Evolutionary conservation across 1,140 invertebrate genomes (phyloP).

Genomic region (Condylostylus longicornis): DNA sequence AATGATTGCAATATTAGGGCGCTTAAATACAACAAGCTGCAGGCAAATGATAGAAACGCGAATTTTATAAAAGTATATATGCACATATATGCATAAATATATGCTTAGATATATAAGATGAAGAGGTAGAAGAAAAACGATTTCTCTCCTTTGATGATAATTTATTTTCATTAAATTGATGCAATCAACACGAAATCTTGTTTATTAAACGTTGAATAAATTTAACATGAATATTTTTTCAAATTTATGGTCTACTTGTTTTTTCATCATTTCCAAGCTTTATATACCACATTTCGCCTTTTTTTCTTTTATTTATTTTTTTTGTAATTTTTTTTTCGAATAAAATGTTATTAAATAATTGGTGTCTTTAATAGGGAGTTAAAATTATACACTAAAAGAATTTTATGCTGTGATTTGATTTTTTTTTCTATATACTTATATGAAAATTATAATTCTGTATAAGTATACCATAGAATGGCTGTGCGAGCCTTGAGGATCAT

Average conservation of each 20-base stretch:
- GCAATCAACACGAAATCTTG: constrained; percentile 24
- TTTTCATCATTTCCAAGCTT: too few species aligned
- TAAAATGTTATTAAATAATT: too few species aligned
- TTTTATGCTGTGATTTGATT: too few species aligned
- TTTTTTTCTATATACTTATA: too few species aligned
- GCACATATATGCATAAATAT: neutral
- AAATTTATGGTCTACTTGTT: neutral
- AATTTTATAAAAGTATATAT: neutral
- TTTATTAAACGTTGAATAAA: constrained; percentile 23
- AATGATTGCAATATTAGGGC: neutral
- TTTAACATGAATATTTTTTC: constrained; percentile 8
- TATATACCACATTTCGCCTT: too few species aligned
- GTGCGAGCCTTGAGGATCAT: too few species aligned
- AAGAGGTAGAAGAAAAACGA: neutral
- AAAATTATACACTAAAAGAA: too few species aligned
- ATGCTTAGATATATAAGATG: neutral
- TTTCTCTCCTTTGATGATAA: constrained; percentile 10
- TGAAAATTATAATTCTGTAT: too few species aligned
- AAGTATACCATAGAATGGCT: too few species aligned
- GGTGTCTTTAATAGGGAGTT: too few species aligned
- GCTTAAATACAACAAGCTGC: neutral
- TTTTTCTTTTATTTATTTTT: too few species aligned
- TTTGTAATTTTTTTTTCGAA: too few species aligned
- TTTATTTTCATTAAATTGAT: constrained; percentile 25
- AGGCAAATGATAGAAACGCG: neutral